phyloP scores from a whole-genome alignment of 2,113 vertebrate species.

The Origma solitaria region DNA sequence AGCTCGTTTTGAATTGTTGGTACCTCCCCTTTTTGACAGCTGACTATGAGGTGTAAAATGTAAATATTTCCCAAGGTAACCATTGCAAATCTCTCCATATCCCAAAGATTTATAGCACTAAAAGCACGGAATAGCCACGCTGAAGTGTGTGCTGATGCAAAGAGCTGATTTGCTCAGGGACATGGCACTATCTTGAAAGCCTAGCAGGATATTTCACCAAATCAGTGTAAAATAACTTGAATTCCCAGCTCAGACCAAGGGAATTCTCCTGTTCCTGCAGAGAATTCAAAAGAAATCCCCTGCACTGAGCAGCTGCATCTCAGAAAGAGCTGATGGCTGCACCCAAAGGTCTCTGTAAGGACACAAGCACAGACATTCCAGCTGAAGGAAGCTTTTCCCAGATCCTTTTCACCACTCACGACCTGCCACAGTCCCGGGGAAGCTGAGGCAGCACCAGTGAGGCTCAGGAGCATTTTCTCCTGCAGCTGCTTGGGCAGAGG shows the following conservation, averaged over 20 bases:
- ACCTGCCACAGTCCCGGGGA: background rate
- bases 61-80: background rate
- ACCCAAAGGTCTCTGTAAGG: background rate
- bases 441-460: background rate
- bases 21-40: background rate
- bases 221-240: background rate
- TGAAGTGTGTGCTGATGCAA: background rate
- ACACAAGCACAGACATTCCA: background rate
- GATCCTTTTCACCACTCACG: background rate
- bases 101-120: background rate
- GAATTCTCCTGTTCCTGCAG: background rate
- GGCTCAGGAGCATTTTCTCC: background rate
- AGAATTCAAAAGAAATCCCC: background rate
- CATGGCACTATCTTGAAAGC: too few relatives aligned
- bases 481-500: background rate
- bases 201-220: background rate
- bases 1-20: background rate
- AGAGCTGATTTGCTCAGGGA: background rate
- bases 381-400: background rate
- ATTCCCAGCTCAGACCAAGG: background rate
- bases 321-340: background rate
- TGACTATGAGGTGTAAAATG: background rate
- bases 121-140: rapidly evolving
- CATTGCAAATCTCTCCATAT: background rate
- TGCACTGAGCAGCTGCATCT: background rate